Base-by-base conservation (phyloP, 1,140 invertebrate species). In the Drosophila ironensis region DNA sequence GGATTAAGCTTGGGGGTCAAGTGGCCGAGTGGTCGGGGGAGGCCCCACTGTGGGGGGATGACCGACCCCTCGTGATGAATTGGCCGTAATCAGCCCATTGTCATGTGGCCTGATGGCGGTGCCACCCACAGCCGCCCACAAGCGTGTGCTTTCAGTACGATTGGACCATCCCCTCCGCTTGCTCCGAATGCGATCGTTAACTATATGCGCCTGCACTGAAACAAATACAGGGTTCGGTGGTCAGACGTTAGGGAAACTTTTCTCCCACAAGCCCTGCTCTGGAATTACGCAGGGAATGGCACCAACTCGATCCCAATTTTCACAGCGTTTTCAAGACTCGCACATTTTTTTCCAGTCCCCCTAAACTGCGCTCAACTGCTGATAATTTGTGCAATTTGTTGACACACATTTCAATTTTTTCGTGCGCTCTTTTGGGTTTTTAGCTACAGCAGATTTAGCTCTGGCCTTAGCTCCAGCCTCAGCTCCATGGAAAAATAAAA, bases 351-450 rank as follows among this genome's bases (percentile, higher is more conserved):
- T 42, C 12, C 2, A 60, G 51, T 60, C 17, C 16, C 12, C 5
- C 24, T 4, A 38, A 27, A 37, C 42, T 19, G 6, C 30, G 17
- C 24, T 47, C 24, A 63, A 63, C 72, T 51, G 46, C 46, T 69
- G 53, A 67, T 68, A 82, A 82, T 82, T 82, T 77, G 78, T 70
- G 57, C 73, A 84, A 86, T 84, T 86, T 86, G 78, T 86, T 84
- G 78, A 78, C 78, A 84, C 80, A 84, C 78, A 84, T 82, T 84
- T 78, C 40, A 57, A 72, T 72, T 67, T 57, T 64, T 51, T 35
- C 66, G 64, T 74, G 52, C 20, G 69, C 25, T 38, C 14, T 37
- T 37, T 37, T 30, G 54, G 54, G 38, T 54, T 19, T 56, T 19
- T 7, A 37, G 33, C 8, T 37, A 14, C 33, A 14, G 33, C 16